phyloP scores from a whole-genome alignment of 2,113 vertebrate genomes.

The Cariama cristata region DNA sequence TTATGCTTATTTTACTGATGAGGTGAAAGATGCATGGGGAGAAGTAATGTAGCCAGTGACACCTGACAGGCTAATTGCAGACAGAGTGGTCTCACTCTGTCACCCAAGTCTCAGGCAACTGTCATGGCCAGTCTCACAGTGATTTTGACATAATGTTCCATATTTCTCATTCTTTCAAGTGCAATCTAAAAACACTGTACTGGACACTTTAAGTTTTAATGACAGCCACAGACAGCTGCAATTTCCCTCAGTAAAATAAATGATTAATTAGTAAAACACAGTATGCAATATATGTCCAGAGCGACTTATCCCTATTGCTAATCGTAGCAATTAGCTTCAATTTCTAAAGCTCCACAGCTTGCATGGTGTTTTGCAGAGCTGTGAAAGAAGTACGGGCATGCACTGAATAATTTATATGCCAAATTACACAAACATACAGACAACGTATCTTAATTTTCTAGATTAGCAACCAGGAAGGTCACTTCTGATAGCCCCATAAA shows the following conservation, averaged over 20 bases:
- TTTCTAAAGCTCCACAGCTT: not conserved
- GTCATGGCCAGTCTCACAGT: not conserved
- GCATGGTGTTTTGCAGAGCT: not conserved
- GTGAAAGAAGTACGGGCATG: not conserved
- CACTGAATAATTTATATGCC: not conserved
- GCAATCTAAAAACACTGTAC: not conserved
- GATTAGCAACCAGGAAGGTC: not conserved
- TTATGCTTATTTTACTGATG: slow-evolving; percentile 6
- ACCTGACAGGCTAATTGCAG: not conserved
- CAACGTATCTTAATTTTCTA: not conserved
- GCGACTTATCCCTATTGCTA: not conserved
- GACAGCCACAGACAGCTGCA: not conserved
- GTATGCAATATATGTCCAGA: not conserved
- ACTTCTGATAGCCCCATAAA: not conserved
- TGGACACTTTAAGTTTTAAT: not conserved
- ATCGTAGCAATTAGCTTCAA: not conserved
- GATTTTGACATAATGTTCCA: not conserved
- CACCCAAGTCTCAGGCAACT: not conserved
- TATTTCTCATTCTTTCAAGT: not conserved
- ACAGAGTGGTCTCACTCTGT: not conserved
- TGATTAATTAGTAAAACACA: slow-evolving; percentile 54
- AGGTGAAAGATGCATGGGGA: not conserved
- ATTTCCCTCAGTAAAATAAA: slow-evolving; percentile 32
- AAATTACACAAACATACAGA: not conserved
- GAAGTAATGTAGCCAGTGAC: not conserved